Evolutionary conservation across 2,888 invertebrate genomes (phyloP).

Genomic region (Eupithecia pulchellata): DNA sequence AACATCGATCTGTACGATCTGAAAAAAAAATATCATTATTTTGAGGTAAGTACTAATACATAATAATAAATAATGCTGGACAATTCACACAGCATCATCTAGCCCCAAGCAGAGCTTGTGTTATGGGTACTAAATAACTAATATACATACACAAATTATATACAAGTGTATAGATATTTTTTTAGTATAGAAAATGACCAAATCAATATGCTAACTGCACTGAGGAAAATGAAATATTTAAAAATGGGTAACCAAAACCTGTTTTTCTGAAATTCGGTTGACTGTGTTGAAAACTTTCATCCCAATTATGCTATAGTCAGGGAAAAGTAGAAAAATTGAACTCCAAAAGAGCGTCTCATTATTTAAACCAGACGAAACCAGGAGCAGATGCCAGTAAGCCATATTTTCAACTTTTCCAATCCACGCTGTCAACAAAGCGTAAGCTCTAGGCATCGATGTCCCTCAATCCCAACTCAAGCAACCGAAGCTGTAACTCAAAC

Average conservation of each 20-base stretch:
- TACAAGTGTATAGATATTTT: no score
- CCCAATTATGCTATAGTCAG: background rate
- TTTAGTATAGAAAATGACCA: no score
- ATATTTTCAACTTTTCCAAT: constrained; percentile 26
- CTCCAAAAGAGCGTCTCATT: background rate
- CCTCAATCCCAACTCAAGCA: constrained; percentile 56
- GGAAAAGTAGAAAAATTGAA: background rate
- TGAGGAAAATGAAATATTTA: background rate
- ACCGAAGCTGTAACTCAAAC: constrained; percentile 59
- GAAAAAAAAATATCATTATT: background rate
- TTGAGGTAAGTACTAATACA: no score
- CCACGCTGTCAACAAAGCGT: constrained; percentile 30
- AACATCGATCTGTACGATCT: no score
- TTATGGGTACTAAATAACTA: no score
- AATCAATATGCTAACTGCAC: background rate
- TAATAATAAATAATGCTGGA: no score
- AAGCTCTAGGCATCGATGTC: constrained; percentile 28
- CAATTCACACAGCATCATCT: no score
- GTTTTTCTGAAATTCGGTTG: background rate
- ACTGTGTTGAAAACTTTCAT: background rate
- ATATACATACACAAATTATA: no score
- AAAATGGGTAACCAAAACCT: background rate
- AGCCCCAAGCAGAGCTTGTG: no score
- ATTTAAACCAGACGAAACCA: background rate
- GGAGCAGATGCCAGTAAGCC: background rate